Base-by-base conservation (phyloP, 2,888 invertebrate genomes). In the Tetragnatha montana region DNA sequence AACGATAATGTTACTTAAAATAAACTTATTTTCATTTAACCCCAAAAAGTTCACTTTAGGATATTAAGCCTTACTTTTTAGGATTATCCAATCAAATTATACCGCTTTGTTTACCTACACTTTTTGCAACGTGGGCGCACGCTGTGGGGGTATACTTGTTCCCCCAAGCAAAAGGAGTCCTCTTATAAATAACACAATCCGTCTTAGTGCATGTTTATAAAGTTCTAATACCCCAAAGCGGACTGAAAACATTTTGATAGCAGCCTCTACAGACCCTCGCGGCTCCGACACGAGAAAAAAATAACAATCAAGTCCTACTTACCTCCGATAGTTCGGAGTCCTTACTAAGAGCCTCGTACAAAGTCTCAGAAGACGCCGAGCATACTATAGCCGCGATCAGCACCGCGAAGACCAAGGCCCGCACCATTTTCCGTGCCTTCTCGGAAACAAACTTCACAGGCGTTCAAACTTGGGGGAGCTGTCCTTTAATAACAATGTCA, bases 401-500 rank as follows among this genome's bases (percentile, higher is more conserved):
- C 81, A 85, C 71, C 81, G 73, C 60, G 50, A 89, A 82, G 82
- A 79, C 82, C 74, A 69, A 49, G 50, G 74, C 82, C 22, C 71
- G 86, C 82, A 87, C 74, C 86, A 87, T 86, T 79, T 87, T 80
- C 81, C 35, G 60, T 73, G 14, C 17, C 14, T 60, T 17, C 35
- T 21, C 22, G 74, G 80, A 86, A 86, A 88, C 87, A 88, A 88
- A 82, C 76, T 88, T 89, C 81, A 81, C 68, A 51, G 85, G 89
- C 81, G 85, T 81, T 71, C 76, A 81, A 81, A 86, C 81, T 81
- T 81, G 47, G 80, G 80, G 74, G 80, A 84, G 74, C 78, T 88
- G 88, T 81, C 85, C 89, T 89, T 85, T 74, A 85, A 86, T 81
- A 89, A 85, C 89, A 89, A 85, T 85, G 88, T 89, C 88, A 89